Evolutionary conservation across 1,140 invertebrate species (phyloP), one percentile per base, ranked within the genome.

Genomic region (Anastrepha obliqua): DNA sequence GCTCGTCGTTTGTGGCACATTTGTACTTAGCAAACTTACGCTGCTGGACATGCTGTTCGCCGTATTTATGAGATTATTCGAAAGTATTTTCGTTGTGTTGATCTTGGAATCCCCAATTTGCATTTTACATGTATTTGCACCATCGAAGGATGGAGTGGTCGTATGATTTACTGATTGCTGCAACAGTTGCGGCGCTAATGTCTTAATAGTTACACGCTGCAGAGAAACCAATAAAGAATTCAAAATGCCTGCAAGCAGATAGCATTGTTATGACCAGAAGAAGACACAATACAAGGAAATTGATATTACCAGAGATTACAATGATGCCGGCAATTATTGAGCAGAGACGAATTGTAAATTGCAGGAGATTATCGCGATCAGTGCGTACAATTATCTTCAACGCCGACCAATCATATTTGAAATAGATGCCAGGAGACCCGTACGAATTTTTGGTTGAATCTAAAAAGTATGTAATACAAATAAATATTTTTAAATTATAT

Each of bases 361-460:
- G 96, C 88, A 96, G 94, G 62, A 97, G 91, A 88, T 97, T 95
- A 91, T 97, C 97, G 88, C 96, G 95, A 91, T 98, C 96, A 93
- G 98, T 97, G 85, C 94, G 96, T 0, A 99, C 97, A 90, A 96
- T 95, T 42, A 99, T 96, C 94, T 98, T 98, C 47, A 99, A 93
- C 6, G 97, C 96, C 88, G 97, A 97, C 93, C 97, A 96, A 90
- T 99, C 98, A 94, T 99, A 99, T 93, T 99, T 99, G 89, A 99
- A 97, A 93, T 98, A 99, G 90, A 99, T 97, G 55, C 98, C 98
- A 9, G 98, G 97, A 29, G 98, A 96, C 6, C 98, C 98, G 94
- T 98, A 98, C 51, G 97, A 98, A 29, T 97, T 98, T 93, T 96
- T 95, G 55, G 94, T 92, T 88, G 95, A 94, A 92, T 95, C 93